Evolutionary conservation across 2,888 invertebrate species (phyloP).

Genomic region (Merodon equestris): DNA sequence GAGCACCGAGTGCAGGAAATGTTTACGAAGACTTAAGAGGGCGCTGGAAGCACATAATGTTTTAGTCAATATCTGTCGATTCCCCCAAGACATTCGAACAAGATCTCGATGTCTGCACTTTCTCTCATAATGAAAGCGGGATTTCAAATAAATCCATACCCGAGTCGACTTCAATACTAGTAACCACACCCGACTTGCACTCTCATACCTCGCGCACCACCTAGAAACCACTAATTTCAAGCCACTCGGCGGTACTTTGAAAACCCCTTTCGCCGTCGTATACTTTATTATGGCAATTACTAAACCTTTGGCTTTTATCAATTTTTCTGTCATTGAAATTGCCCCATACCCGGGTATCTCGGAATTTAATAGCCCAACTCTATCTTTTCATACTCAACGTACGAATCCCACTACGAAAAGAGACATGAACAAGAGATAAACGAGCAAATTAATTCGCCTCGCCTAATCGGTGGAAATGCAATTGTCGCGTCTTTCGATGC

Average conservation of each 20-base stretch:
- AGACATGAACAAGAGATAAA: constrained; percentile 32
- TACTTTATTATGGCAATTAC: constrained; percentile 38
- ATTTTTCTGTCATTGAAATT: constrained; percentile 36
- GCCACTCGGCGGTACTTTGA: not conserved
- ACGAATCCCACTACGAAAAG: constrained; percentile 1
- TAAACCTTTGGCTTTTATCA: constrained; percentile 42
- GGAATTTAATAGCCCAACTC: constrained; percentile 7
- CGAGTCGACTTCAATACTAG: not conserved
- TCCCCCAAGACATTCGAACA: too few relatives aligned
- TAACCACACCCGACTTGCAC: not conserved
- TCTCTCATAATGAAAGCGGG: too few relatives aligned
- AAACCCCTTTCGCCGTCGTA: not conserved
- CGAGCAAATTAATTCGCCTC: constrained; percentile 17
- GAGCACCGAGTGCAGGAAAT: not conserved
- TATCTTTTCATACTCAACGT: not conserved
- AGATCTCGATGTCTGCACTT: too few relatives aligned
- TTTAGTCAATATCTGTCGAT: too few relatives aligned
- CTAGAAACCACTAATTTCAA: not conserved
- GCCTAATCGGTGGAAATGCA: constrained; percentile 29
- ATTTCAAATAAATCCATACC: too few relatives aligned
- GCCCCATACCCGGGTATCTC: constrained; percentile 2
- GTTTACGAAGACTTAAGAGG: too few relatives aligned
- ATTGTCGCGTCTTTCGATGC: constrained; percentile 10
- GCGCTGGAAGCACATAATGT: too few relatives aligned
- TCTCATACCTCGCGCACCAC: not conserved